A percentile compares a stretch with the other conserved stretches of the same genome.
These are phyloP conservation scores for Hassar affinis DNA, from an alignment of 2,113 vertebrate genomes.

Conservation along the genomic window DNA sequence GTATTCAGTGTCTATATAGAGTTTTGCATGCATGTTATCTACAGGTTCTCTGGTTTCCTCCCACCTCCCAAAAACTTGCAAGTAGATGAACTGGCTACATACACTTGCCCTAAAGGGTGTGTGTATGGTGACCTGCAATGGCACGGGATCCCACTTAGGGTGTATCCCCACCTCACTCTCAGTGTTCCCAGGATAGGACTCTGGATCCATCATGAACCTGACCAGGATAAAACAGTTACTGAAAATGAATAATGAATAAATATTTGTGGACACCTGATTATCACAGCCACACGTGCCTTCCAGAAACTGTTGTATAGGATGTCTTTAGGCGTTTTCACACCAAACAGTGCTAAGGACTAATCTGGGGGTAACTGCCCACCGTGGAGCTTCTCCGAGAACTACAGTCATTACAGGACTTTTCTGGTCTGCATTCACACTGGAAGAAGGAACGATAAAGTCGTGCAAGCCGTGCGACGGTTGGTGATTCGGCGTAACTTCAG, in stretches of 20 bases:
- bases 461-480: too few relatives aligned
- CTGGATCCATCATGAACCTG: neutral
- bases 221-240: neutral
- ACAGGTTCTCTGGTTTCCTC: neutral
- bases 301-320: neutral
- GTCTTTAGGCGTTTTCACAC: neutral
- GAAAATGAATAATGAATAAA: neutral
- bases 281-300: neutral
- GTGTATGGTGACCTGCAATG: neutral
- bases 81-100: neutral
- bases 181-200: neutral
- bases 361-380: too few relatives aligned
- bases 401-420: too few relatives aligned
- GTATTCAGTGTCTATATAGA: neutral
- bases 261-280: neutral
- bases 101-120: neutral
- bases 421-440: too few relatives aligned
- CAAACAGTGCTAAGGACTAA: too few relatives aligned
- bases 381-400: too few relatives aligned
- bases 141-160: neutral
- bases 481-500: too few relatives aligned
- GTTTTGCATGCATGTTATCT: neutral
- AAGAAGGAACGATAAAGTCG: too few relatives aligned
- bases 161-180: neutral
- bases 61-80: neutral